phyloP scores from a whole-genome alignment of 2,113 vertebrate species.

The Amazona vittata region DNA sequence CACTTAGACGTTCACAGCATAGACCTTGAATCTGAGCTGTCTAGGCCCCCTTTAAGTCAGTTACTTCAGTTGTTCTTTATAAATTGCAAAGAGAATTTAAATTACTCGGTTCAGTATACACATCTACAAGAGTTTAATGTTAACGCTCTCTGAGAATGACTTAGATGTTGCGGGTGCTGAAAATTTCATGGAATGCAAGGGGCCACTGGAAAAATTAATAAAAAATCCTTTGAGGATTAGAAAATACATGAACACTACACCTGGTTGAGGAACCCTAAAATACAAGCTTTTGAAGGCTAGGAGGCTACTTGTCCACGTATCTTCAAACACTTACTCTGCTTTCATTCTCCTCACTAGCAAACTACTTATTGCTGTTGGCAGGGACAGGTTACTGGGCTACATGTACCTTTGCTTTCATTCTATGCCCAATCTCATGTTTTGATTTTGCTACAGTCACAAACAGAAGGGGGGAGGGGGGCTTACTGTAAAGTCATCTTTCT shows the following conservation, averaged over 20 bases:
- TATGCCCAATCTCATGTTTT: neutral
- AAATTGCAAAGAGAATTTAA: slow-evolving; percentile 23
- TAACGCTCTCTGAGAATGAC: neutral
- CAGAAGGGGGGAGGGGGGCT: accelerated
- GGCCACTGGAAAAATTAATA: neutral
- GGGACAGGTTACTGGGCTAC: neutral
- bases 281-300: neutral
- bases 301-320: neutral
- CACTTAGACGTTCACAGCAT: slow-evolving; percentile 1
- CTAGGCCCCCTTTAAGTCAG: neutral
- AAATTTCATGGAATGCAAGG: neutral
- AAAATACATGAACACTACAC: neutral
- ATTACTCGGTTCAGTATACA: neutral
- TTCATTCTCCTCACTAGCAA: neutral
- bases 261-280: neutral
- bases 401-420: neutral
- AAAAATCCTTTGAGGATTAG: neutral
- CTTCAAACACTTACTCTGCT: neutral
- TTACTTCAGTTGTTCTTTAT: neutral
- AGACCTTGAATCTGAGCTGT: neutral
- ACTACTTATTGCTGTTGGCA: neutral
- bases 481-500: neutral
- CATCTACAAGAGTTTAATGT: neutral
- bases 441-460: neutral
- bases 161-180: neutral